Percentiles rank a stretch among this genome's conserved stretches.
phyloP scores from a whole-genome alignment of 2,888 invertebrate genomes.

The Phymatocera aterrima region DNA sequence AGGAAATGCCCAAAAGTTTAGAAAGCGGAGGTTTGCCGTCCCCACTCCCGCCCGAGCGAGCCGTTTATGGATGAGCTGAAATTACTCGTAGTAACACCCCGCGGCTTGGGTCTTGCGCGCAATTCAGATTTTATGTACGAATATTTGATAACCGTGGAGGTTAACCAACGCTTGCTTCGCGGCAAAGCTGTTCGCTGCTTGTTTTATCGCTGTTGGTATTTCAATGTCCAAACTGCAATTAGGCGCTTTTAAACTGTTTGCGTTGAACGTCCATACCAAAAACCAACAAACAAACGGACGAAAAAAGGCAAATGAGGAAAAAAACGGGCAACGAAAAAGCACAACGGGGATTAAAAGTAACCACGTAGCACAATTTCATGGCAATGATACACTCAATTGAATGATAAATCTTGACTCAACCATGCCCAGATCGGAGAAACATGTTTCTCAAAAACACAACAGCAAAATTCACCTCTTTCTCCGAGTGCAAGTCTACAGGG shows the following conservation, averaged over 20 bases:
- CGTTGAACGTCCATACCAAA: not conserved
- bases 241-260: constrained; percentile 5
- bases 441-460: too few relatives aligned
- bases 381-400: not conserved
- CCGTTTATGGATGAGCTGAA: constrained; percentile 37
- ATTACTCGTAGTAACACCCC: constrained; percentile 33
- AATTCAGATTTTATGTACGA: constrained; percentile 24
- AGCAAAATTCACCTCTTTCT: too few relatives aligned
- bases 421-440: too few relatives aligned
- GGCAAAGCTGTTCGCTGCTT: not conserved
- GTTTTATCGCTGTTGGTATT: not conserved
- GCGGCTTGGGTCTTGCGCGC: not conserved
- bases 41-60: not conserved
- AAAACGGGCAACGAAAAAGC: not conserved
- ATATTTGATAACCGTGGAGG: constrained; percentile 21
- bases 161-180: constrained; percentile 1
- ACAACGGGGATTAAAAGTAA: not conserved
- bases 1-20: constrained; percentile 19
- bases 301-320: not conserved
- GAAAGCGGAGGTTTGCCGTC: not conserved
- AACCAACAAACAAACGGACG: too few relatives aligned
- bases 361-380: not conserved
- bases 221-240: constrained; percentile 19
- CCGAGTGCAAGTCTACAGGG: too few relatives aligned
- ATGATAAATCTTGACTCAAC: too few relatives aligned